Evolutionary conservation across 1,140 invertebrate species (phyloP).

Genomic region (Cotesia chilonis): DNA sequence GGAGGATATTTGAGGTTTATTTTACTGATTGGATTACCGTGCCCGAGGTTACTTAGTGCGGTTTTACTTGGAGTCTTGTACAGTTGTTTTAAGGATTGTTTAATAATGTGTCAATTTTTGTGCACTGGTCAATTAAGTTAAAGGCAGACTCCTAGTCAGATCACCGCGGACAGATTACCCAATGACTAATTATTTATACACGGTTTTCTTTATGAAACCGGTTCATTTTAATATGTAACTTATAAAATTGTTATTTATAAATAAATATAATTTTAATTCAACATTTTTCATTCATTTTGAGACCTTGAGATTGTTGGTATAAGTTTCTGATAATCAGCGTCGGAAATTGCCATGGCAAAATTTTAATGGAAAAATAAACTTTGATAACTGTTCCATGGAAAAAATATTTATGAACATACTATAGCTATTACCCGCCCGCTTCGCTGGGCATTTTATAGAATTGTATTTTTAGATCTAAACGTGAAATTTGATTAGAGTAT

Average conservation of each 20-base stretch:
- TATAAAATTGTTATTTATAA: slow-evolving; percentile 64
- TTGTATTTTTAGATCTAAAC: too few relatives aligned
- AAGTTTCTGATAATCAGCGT: too few relatives aligned
- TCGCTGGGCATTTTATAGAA: too few relatives aligned
- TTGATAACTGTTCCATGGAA: too few relatives aligned
- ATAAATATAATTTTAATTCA: slow-evolving; percentile 60
- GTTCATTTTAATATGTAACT: slow-evolving; percentile 60
- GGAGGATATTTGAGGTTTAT: neutral
- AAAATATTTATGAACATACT: too few relatives aligned
- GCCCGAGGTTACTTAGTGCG: too few relatives aligned
- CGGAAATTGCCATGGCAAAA: too few relatives aligned
- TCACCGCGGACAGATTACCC: slow-evolving; percentile 53
- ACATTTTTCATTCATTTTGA: slow-evolving; percentile 3
- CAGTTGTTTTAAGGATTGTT: too few relatives aligned
- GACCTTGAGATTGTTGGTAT: neutral
- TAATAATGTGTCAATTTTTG: neutral
- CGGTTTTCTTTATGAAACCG: slow-evolving; percentile 26
- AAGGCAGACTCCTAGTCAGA: slow-evolving; percentile 57
- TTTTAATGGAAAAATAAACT: too few relatives aligned
- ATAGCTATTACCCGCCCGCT: too few relatives aligned
- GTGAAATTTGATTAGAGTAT: too few relatives aligned
- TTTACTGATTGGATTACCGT: neutral
- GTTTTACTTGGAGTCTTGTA: too few relatives aligned
- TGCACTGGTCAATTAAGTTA: neutral
- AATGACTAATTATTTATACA: slow-evolving; percentile 60